Conservation (phyloP, 2,888 invertebrate species). For the Eueremaeus valkanovi region DNA sequence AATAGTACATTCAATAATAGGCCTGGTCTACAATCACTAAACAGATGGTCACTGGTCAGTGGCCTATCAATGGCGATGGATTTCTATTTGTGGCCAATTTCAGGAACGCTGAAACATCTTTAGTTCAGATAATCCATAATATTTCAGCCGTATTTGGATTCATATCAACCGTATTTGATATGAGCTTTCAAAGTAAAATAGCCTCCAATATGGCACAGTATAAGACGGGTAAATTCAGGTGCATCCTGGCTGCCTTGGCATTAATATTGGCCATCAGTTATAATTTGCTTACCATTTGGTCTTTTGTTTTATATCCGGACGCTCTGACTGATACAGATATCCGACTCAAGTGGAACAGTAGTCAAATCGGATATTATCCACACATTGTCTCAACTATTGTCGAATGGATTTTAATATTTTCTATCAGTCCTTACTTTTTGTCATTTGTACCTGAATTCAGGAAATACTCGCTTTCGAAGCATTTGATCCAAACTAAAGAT, state of each 20-base stretch:
- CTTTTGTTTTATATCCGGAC: neutral
- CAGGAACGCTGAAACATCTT: neutral
- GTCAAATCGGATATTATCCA: neutral
- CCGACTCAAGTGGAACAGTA: constrained; percentile 19
- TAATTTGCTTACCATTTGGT: neutral
- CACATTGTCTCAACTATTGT: neutral
- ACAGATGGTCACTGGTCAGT: neutral
- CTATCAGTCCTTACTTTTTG: neutral
- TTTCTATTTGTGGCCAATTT: constrained; percentile 8
- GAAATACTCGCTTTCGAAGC: neutral
- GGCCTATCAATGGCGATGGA: neutral
- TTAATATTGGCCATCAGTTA: neutral
- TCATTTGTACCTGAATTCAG: constrained; percentile 6
- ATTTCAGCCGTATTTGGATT: neutral
- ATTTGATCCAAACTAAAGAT: neutral
- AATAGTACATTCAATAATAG: neutral
- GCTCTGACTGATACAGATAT: neutral
- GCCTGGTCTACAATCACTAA: neutral
- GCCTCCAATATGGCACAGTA: neutral
- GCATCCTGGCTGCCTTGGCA: neutral
- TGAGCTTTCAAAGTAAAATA: neutral
- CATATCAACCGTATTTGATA: neutral
- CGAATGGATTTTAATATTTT: constrained; percentile 6
- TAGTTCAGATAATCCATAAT: neutral
- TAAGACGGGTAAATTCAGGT: neutral